These are phyloP conservation scores for Lanius collurio DNA, from an alignment of 2,113 vertebrate genomes.

Conservation along the genomic window DNA sequence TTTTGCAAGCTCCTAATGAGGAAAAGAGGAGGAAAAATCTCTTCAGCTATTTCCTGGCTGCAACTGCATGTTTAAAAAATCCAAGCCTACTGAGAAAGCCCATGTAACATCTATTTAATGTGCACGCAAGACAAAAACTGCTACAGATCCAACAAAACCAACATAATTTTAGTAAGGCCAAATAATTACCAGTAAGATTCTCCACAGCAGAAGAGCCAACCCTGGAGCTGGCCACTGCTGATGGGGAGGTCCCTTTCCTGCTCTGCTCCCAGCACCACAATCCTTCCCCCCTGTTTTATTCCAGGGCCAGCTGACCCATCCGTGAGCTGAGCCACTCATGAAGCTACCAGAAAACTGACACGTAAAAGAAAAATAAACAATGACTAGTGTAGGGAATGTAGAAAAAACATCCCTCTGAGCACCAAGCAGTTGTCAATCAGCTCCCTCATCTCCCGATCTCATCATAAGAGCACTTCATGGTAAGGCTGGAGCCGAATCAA, in stretches of 20 bases:
- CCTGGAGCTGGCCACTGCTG: rapidly evolving
- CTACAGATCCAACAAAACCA: neutral
- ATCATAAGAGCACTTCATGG: neutral
- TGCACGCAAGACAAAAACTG: neutral
- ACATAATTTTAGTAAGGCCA: neutral
- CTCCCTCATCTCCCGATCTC: neutral
- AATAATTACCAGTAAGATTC: neutral
- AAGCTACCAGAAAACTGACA: neutral
- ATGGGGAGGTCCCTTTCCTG: rapidly evolving
- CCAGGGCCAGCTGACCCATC: neutral
- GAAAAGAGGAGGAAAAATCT: neutral
- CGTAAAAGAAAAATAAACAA: neutral
- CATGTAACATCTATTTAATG: neutral
- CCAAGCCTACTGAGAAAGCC: neutral
- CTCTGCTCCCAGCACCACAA: neutral
- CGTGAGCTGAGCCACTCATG: neutral
- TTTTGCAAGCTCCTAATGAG: neutral
- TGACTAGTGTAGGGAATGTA: neutral
- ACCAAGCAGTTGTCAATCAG: neutral
- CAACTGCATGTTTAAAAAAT: neutral
- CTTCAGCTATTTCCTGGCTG: neutral
- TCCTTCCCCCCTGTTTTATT: rapidly evolving
- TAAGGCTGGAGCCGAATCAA: neutral
- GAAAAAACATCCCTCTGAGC: neutral
- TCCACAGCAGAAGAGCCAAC: neutral